Evolutionary conservation across 2,113 vertebrate genomes (phyloP), one percentile per base, ranked within the genome.

Genomic region (Dicrurus megarhynchus): DNA sequence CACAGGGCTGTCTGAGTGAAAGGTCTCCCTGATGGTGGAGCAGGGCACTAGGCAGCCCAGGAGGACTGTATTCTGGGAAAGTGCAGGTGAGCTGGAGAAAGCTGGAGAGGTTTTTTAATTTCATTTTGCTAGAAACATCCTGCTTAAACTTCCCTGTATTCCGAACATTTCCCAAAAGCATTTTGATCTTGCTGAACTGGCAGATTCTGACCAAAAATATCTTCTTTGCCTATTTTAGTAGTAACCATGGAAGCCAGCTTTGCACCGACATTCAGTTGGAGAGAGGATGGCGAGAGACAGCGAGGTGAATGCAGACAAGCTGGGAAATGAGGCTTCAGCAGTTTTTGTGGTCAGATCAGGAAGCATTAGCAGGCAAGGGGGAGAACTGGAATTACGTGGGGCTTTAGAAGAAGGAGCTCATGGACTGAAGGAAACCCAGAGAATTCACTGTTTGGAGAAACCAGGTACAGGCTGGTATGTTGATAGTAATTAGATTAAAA

Each of bases 191-290:
- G 93, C 96, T 96, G 96, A 97, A 95, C 85, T 64, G 68, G 87
- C 96, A 96, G 86, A 95, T 96, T 96, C 90, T 67, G 85, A 93
- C 93, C 88, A 64, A 96, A 96, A 97, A 96, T 96, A 95, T 88
- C 95, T 94, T 28, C 49, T 86, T 88, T 86, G 93, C 88, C 95
- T 96, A 89, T 96, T 96, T 95, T 89, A 95, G 93, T 80, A 96
- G 95, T 96, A 96, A 95, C 96, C 95, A 96, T 97, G 95, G 95
- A 92, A 97, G 94, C 94, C 91, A 74, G 93, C 86, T 89, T 64
- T 78, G 64, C 44, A 87, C 79, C 52, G 90, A 64, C 57, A 63
- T 59, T 85, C 85, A 59, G 82, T 71, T 14, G 24, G 68, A 92
- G 74, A 84, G 69, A 81, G 87, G 52, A 44, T 74, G 60, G 92